Percentiles rank a stretch among this genome's conserved stretches.
phyloP scores from a whole-genome alignment of 2,113 vertebrate genomes.

The Rhinichthys klamathensis region DNA sequence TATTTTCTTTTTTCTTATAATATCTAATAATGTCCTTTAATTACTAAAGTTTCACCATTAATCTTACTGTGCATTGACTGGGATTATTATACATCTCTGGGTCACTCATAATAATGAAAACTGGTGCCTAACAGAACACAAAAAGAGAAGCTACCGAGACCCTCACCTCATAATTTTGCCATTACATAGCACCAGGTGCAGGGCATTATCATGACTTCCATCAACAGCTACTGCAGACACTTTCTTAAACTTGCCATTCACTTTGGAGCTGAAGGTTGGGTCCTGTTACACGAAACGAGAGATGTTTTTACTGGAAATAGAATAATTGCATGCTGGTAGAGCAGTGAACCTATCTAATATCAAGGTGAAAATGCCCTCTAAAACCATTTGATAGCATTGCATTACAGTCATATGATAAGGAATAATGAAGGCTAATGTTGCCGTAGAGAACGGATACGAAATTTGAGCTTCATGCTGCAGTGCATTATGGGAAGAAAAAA shows the following conservation, averaged over 20 bases:
- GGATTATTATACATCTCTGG: too few species aligned
- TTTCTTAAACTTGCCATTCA: constrained; percentile 91
- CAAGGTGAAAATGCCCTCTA: background rate
- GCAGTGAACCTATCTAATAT: constrained; percentile 59
- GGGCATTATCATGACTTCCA: constrained; percentile 85
- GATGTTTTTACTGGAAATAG: constrained; percentile 17
- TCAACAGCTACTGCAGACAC: constrained; percentile 85
- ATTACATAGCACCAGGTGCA: constrained; percentile 91
- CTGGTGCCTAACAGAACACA: too few species aligned
- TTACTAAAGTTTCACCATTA: too few species aligned
- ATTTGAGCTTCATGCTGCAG: background rate
- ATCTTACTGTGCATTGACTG: too few species aligned
- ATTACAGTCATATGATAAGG: background rate
- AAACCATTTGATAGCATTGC: background rate
- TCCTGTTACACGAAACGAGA: constrained; percentile 76
- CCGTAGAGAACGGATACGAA: background rate
- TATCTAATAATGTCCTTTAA: too few species aligned
- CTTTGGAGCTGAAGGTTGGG: constrained; percentile 77
- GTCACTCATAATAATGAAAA: too few species aligned
- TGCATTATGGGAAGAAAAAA: background rate
- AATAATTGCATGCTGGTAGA: constrained; percentile 59
- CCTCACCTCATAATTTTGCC: constrained; percentile 91
- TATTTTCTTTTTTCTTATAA: too few species aligned
- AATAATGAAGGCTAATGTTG: constrained; percentile 35
- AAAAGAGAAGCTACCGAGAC: too few species aligned